phyloP scores from a whole-genome alignment of 2,797 vertebrate species.

The Clarias laeviceps region DNA sequence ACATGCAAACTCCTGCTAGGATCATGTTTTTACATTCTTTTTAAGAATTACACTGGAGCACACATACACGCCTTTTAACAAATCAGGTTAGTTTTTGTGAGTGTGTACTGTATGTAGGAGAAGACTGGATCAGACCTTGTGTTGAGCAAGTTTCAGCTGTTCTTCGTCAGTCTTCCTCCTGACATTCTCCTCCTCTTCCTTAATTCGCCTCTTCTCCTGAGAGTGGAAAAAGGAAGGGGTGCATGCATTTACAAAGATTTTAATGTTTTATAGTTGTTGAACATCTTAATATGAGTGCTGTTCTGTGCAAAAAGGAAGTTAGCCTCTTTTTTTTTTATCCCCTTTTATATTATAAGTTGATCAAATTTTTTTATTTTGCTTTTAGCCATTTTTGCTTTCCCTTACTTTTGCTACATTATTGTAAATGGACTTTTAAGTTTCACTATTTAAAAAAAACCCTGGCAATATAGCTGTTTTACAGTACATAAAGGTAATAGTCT shows the following conservation, averaged over 20 bases:
- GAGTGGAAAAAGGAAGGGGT: background rate
- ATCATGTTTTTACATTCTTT: too few relatives aligned
- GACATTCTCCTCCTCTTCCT: constrained; percentile 44
- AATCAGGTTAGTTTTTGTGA: background rate
- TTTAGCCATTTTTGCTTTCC: background rate
- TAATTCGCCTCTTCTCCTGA: constrained; percentile 47
- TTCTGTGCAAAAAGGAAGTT: background rate
- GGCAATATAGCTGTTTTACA: background rate
- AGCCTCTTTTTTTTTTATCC: background rate
- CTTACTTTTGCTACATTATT: background rate
- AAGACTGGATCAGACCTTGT: constrained; percentile 37
- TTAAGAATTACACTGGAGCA: background rate
- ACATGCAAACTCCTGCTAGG: too few relatives aligned
- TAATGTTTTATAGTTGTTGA: background rate
- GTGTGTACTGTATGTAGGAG: background rate
- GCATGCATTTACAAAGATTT: background rate
- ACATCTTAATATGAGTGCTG: background rate
- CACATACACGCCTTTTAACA: background rate
- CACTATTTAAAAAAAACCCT: background rate
- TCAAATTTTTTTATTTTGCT: too few relatives aligned
- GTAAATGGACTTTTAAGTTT: background rate
- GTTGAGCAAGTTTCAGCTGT: constrained; percentile 42
- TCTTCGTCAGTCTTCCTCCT: constrained; percentile 42
- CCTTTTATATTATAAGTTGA: background rate
- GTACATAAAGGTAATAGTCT: background rate